Percentiles rank a stretch among this genome's conserved stretches.
phyloP scores from a whole-genome alignment of 2,113 vertebrate species.

The Brienomyrus longianalis region DNA sequence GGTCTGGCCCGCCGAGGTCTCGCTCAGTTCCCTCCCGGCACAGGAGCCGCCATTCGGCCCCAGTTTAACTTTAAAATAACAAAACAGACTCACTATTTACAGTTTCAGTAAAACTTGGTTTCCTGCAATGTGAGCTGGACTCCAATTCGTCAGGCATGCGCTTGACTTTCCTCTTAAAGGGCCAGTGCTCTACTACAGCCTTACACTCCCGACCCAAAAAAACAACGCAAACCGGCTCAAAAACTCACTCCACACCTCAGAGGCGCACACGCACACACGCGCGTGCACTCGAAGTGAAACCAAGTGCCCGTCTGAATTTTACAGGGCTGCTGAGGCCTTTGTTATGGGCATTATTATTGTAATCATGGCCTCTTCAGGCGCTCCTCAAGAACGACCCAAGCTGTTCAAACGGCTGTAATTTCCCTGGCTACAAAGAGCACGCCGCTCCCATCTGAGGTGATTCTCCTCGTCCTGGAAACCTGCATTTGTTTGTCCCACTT shows the following conservation, averaged over 20 bases:
- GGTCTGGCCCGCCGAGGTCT: neutral
- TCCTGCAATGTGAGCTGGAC: neutral
- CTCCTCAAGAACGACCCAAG: neutral
- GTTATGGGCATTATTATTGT: neutral
- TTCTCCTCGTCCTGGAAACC: neutral
- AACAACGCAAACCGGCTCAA: neutral
- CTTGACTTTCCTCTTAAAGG: neutral
- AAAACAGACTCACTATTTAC: neutral
- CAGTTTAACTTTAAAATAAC: neutral
- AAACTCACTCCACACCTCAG: neutral
- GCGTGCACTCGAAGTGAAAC: neutral
- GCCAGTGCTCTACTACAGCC: neutral
- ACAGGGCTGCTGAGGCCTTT: neutral
- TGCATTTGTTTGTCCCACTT: neutral
- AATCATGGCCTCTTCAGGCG: neutral
- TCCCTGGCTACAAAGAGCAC: neutral
- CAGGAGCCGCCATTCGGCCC: neutral
- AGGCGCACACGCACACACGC: neutral
- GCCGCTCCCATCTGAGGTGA: neutral
- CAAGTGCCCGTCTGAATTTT: neutral
- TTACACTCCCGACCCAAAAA: neutral
- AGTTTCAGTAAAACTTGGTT: neutral
- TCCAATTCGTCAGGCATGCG: neutral
- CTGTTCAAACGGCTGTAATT: neutral
- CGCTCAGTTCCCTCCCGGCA: neutral